Percentiles rank a stretch among this genome's conserved stretches.
phyloP scores from a whole-genome alignment of 2,113 vertebrate species.

The Pampusana beccarii region DNA sequence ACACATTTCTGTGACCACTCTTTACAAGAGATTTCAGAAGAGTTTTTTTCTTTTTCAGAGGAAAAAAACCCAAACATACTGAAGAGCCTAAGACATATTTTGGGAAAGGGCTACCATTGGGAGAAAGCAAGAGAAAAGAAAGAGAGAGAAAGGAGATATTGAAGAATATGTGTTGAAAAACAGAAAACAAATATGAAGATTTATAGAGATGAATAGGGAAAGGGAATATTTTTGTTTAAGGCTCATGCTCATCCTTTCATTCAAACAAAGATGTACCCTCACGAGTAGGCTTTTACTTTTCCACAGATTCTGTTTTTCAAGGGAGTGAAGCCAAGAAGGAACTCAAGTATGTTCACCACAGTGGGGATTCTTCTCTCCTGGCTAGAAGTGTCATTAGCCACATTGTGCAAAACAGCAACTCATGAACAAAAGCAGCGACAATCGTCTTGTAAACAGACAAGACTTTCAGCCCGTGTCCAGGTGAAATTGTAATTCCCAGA shows the following conservation, averaged over 20 bases:
- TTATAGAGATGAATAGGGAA: neutral
- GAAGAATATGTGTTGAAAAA: neutral
- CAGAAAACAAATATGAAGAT: neutral
- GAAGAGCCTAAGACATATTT: neutral
- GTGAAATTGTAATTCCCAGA: neutral
- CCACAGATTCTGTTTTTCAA: neutral
- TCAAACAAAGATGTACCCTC: neutral
- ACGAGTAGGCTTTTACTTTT: neutral
- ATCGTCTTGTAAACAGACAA: neutral
- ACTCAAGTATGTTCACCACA: neutral
- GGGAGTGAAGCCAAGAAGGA: neutral
- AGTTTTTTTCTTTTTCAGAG: neutral
- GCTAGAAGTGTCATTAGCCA: neutral
- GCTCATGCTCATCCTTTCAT: neutral
- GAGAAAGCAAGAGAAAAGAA: neutral
- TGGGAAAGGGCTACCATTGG: neutral
- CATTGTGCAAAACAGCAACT: neutral
- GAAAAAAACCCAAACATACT: neutral
- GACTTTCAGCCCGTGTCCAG: accelerated
- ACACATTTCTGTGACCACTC: neutral
- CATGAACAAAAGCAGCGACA: neutral
- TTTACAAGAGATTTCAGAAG: neutral
- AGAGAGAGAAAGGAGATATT: neutral
- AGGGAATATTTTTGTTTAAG: neutral
- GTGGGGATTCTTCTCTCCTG: neutral